Evolutionary conservation across 2,888 invertebrate species (phyloP).

Genomic region (Uloborus plumipes): DNA sequence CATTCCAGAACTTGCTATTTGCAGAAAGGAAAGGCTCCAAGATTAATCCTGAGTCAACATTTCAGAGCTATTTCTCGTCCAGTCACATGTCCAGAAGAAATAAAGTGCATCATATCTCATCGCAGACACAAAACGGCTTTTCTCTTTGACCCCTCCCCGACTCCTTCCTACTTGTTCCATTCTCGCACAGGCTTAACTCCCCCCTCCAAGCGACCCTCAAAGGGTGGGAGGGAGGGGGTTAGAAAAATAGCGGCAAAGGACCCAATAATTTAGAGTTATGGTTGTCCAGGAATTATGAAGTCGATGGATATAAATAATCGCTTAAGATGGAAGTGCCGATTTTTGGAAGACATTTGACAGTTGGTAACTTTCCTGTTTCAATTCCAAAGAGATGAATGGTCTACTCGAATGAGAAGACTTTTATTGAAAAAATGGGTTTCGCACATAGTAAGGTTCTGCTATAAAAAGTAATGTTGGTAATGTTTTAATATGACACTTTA

Average conservation of each 20-base stretch:
- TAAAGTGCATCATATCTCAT: conserved; percentile 50
- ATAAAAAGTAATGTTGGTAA: too few species aligned
- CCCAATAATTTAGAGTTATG: conserved; percentile 61
- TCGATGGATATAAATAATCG: conserved; percentile 57
- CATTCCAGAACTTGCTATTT: too few species aligned
- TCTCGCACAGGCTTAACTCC: neutral
- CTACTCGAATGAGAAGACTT: too few species aligned
- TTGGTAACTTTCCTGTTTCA: too few species aligned
- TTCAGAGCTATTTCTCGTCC: conserved; percentile 29
- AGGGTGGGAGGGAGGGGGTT: neutral
- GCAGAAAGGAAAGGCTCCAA: too few species aligned
- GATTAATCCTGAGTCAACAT: too few species aligned
- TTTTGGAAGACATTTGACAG: conserved; percentile 18
- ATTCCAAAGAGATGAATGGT: conserved; percentile 27
- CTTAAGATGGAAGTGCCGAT: conserved; percentile 59
- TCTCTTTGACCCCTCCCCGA: conserved; percentile 4
- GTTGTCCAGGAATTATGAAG: conserved; percentile 52
- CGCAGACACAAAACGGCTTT: conserved; percentile 55
- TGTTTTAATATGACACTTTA: too few species aligned
- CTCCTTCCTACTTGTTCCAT: conserved; percentile 21
- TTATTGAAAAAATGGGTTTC: too few species aligned
- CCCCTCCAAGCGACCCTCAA: too few species aligned
- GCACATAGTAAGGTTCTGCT: too few species aligned
- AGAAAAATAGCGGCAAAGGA: conserved; percentile 15
- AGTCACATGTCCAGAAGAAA: conserved; percentile 61